These are phyloP conservation scores for Lordiphosa stackelbergi DNA, from an alignment of 1,140 invertebrate genomes.

Conservation along the genomic window DNA sequence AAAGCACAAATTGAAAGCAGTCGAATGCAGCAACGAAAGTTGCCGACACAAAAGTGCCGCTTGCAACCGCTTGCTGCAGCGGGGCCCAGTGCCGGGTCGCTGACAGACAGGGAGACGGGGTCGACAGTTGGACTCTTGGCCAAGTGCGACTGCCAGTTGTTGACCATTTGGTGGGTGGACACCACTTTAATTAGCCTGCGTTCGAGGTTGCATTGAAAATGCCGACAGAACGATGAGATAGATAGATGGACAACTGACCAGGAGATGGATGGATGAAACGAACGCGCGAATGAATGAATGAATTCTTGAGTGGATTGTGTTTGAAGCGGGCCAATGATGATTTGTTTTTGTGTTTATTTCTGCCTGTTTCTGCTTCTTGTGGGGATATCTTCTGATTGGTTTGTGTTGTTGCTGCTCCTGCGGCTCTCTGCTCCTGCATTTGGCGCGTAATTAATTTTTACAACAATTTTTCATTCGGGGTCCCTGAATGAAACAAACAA, in stretches of 20 bases:
- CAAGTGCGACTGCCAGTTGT: slow-evolving; percentile 21
- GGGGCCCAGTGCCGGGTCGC: slow-evolving; percentile 29
- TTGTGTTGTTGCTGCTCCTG: slow-evolving; percentile 23
- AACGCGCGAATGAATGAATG: slow-evolving; percentile 40
- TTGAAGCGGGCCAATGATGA: slow-evolving; percentile 65
- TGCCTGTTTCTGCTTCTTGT: slow-evolving; percentile 8
- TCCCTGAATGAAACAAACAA: slow-evolving; percentile 54
- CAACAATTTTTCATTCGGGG: slow-evolving; percentile 69
- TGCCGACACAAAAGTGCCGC: slow-evolving; percentile 52
- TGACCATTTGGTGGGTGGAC: slow-evolving; percentile 60
- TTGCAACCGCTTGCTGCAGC: slow-evolving; percentile 4
- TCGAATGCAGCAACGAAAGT: slow-evolving; percentile 23
- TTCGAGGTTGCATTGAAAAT: slow-evolving; percentile 54
- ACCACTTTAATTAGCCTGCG: slow-evolving; percentile 71
- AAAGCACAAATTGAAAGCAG: slow-evolving; percentile 56
- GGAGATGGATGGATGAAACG: slow-evolving; percentile 25
- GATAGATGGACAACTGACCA: slow-evolving; percentile 17
- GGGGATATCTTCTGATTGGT: slow-evolving; percentile 24
- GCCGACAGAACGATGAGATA: slow-evolving; percentile 40
- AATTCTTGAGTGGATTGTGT: slow-evolving; percentile 46
- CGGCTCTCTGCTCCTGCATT: slow-evolving; percentile 38
- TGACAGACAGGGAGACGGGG: slow-evolving; percentile 49
- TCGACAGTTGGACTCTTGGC: slow-evolving; percentile 22
- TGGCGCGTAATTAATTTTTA: slow-evolving; percentile 73
- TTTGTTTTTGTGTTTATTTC: slow-evolving; percentile 19